Base-by-base conservation (phyloP, 2,888 invertebrate species). In the Romanomermis culicivorax region DNA sequence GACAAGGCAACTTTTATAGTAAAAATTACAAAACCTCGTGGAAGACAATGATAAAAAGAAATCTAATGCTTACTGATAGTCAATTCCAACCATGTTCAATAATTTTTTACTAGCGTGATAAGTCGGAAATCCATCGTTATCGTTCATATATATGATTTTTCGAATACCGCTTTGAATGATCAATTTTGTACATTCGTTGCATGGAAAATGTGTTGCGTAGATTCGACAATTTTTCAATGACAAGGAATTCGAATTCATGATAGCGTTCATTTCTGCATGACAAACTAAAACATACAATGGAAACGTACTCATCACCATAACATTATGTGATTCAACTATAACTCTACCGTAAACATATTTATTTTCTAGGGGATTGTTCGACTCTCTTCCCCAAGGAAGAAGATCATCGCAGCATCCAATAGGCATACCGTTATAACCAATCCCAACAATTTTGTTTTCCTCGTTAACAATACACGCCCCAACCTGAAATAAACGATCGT, bases 391-490 rank as follows among this genome's bases (percentile, higher is more conserved):
- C 95, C 95, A 97, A 0, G 93, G 85, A 71, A 91, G 83, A 24
- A 76, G 74, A 68, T 88, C 83, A 71, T 95, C 93, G 64, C 73
- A 74, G 65, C 91, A 93, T 2, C 85, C 86, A 56, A 73, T 77
- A 0, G 95, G 95, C 82, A 95, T 86, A 1, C 95, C 93, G 76
- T 97, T 97, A 67, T 95, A 97, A 58, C 95, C 95, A 57, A 88
- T 77, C 25, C 86, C 86, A 49, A 97, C 82, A 64, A 97, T 84
- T 70, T 80, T 81, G 48, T 86, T 85, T 0, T 83, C 80, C 29
- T 76, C 70, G 65, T 87, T 85, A 0, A 91, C 87, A 63, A 95
- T 82, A 67, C 91, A 91, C 3, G 91, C 89, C 2, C 95, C 95
- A 51, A 76, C 75, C 72, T 73, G 56, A 24, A 59, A 36, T 17